Percentiles rank a stretch among this genome's conserved stretches.
Evolutionary conservation across 1,140 invertebrate species (phyloP).

Genomic region (Rhagoletis pomonella): DNA sequence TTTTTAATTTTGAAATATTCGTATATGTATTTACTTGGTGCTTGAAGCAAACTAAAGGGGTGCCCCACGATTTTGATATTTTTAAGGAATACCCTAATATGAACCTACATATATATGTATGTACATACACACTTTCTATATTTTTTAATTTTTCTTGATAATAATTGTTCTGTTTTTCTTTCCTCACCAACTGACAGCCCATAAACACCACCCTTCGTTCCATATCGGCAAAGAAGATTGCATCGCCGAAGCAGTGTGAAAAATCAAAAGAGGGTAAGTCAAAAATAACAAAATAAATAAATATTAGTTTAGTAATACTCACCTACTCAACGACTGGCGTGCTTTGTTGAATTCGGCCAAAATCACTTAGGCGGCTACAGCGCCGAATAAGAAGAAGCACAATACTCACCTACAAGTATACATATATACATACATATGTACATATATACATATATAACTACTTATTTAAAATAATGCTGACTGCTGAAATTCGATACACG

Average conservation of each 20-base stretch:
- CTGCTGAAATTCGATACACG: not conserved
- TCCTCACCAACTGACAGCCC: constrained; percentile 66
- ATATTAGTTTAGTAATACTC: not conserved
- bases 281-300: not conserved
- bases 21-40: too few species aligned
- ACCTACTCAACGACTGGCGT: not conserved
- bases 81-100: too few species aligned
- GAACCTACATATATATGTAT: too few species aligned
- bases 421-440: not conserved
- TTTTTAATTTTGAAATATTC: too few species aligned
- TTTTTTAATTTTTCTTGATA: not conserved
- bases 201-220: constrained; percentile 78
- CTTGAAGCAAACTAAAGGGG: too few species aligned
- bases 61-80: too few species aligned
- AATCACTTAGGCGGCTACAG: too few species aligned
- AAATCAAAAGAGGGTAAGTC: constrained; percentile 73
- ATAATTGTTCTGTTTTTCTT: not conserved
- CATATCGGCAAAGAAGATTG: constrained; percentile 78
- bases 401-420: too few species aligned
- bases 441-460: not conserved
- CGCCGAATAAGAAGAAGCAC: too few species aligned
- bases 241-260: constrained; percentile 77
- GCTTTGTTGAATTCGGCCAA: too few species aligned
- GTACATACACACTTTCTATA: too few species aligned
- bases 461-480: not conserved